Evolutionary conservation across 2,888 invertebrate genomes (phyloP).

Genomic region (Coelopa pilipes): DNA sequence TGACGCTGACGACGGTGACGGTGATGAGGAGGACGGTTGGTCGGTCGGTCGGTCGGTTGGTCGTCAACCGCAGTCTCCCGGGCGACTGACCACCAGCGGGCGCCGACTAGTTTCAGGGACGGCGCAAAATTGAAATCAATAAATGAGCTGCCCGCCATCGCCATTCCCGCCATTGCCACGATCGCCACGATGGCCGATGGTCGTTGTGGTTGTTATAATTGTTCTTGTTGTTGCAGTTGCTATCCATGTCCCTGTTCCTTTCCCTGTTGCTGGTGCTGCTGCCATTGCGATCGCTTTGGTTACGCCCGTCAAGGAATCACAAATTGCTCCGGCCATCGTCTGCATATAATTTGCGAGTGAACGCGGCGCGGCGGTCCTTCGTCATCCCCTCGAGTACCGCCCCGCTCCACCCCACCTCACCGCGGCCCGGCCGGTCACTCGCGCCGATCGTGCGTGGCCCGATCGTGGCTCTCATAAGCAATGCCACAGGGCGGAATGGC

Average conservation of each 20-base stretch:
- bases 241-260: too few relatives aligned
- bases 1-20: too few relatives aligned
- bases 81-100: conserved; percentile 11
- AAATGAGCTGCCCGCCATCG: conserved; percentile 21
- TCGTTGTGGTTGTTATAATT: too few relatives aligned
- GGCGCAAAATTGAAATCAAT: conserved; percentile 31
- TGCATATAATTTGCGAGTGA: conserved; percentile 30
- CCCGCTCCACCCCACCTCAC: not conserved
- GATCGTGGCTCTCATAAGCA: conserved; percentile 19
- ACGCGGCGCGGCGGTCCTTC: conserved; percentile 12
- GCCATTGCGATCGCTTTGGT: conserved; percentile 24
- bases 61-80: not conserved
- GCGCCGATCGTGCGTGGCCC: not conserved
- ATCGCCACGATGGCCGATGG: too few relatives aligned
- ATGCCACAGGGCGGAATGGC: conserved; percentile 21
- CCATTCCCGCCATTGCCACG: not conserved
- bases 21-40: too few relatives aligned
- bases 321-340: conserved; percentile 25
- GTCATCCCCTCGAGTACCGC: not conserved
- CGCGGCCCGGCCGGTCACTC: not conserved
- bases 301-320: conserved; percentile 35
- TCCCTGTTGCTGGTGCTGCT: not conserved
- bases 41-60: too few relatives aligned
- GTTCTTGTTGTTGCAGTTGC: too few relatives aligned
- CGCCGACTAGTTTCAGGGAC: not conserved